Evolutionary conservation across 2,797 vertebrate species (phyloP).

Genomic region (Eospalax fontanierii): DNA sequence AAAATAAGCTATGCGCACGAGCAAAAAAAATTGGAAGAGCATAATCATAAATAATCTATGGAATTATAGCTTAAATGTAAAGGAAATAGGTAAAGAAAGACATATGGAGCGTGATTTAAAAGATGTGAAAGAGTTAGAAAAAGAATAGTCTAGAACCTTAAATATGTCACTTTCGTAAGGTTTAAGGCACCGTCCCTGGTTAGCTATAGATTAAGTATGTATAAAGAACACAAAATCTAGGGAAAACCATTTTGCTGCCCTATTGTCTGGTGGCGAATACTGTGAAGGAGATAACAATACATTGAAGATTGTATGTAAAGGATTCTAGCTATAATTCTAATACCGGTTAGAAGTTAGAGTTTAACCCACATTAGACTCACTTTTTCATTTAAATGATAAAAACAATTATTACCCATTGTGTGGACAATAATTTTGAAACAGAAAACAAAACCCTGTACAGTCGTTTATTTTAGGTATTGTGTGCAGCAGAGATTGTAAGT

Average conservation of each 20-base stretch:
- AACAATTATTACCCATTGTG: slow-evolving; percentile 39
- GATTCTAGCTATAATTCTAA: slow-evolving; percentile 34
- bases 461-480: slow-evolving; percentile 41
- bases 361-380: background rate
- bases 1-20: slow-evolving; percentile 45
- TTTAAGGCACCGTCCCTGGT: slow-evolving; percentile 9
- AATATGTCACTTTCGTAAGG: slow-evolving; percentile 33
- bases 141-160: slow-evolving; percentile 60
- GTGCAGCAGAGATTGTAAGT: background rate
- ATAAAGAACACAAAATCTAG: slow-evolving; percentile 23
- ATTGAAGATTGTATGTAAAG: slow-evolving; percentile 28
- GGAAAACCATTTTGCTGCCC: background rate
- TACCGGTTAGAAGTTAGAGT: slow-evolving; percentile 48
- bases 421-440: slow-evolving; percentile 9
- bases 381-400: slow-evolving; percentile 33
- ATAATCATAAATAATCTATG: slow-evolving; percentile 48
- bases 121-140: slow-evolving; percentile 36
- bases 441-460: slow-evolving; percentile 51
- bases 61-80: slow-evolving; percentile 62
- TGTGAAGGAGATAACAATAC: slow-evolving; percentile 44
- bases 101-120: slow-evolving; percentile 61
- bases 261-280: slow-evolving; percentile 60
- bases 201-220: slow-evolving; percentile 14
- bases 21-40: slow-evolving; percentile 25
- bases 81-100: slow-evolving; percentile 6